Evolutionary conservation across 2,113 vertebrate species (phyloP), one percentile per base, ranked within the genome.

Genomic region (Acanthisitta chloris): DNA sequence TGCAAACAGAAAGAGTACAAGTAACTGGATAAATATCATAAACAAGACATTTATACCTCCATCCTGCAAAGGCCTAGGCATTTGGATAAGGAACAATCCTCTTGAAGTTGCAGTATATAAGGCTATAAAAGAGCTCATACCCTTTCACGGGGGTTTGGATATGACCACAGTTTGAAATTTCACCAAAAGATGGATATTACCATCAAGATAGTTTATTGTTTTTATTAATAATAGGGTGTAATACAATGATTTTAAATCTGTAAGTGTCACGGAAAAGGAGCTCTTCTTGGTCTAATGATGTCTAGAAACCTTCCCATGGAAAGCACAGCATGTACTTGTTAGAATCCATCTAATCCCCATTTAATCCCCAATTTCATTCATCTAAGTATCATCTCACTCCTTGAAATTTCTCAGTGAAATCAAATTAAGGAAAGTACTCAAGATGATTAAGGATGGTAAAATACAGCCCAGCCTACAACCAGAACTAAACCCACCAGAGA

Each of bases 1-100:
- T 99, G 97, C 28, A 85, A 96, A 90, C 6, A 76, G 94, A 70
- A 96, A 91, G 89, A 66, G 67, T 2, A 65, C 21, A 58, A 34
- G 36, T 55, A 59, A 67, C 51, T 52, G 48, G 42, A 67, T 66
- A 81, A 74, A 62, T 19, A 67, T 13, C 10, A 57, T 48, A 26
- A 86, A 36, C 20, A 48, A 66, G 46, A 8, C 9, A 34, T 36
- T 49, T 49, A 14, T 14, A 24, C 17, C 18, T 64, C 31, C 24
- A 16, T 21, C n/a, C 61, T 85, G 64, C 28, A 81, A 79, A 33
- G 33, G 14, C 29, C 34, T 48, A 26, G 51, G 46, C 34, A 55
- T 17, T 34, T 71, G 64, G 19, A 46, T 66, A 34, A 83, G 17
- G 21, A 91, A 17, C 13, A 78, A 38, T 61, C 29, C 38, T 46